phyloP scores from a whole-genome alignment of 2,113 vertebrate species.

The Saguinus midas region DNA sequence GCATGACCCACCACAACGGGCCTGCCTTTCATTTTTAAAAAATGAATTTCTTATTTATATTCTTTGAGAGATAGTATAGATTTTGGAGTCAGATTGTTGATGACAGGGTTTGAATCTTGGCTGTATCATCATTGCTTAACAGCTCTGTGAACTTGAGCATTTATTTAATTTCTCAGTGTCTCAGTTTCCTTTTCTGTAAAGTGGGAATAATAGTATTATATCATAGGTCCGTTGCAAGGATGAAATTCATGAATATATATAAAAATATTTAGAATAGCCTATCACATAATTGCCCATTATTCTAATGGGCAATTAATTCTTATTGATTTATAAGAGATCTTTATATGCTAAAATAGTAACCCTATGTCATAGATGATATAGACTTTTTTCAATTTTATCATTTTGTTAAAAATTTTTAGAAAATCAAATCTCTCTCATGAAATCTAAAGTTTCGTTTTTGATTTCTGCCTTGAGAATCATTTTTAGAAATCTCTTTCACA shows the following conservation, averaged over 20 bases:
- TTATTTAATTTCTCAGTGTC: constrained; percentile 19
- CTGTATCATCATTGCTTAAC: background rate
- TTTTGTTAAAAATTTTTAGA: background rate
- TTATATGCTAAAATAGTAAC: constrained; percentile 15
- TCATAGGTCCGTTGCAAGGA: background rate
- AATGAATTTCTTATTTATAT: background rate
- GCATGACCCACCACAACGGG: no score
- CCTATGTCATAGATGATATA: background rate
- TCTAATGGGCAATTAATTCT: background rate
- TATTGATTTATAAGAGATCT: background rate
- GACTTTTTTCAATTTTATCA: background rate
- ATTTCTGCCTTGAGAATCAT: constrained; percentile 12
- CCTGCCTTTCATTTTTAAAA: background rate
- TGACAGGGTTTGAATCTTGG: constrained; percentile 6
- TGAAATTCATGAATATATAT: constrained; percentile 5
- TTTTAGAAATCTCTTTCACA: background rate
- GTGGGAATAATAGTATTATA: background rate
- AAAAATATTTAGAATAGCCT: constrained; percentile 17
- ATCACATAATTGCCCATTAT: background rate
- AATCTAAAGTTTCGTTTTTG: constrained; percentile 3
- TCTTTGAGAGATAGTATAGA: background rate
- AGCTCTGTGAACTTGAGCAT: background rate
- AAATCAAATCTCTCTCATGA: background rate
- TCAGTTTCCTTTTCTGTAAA: constrained; percentile 28
- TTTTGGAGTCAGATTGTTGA: background rate